A percentile compares a stretch with the other conserved stretches of the same genome.
phyloP scores from a whole-genome alignment of 2,888 invertebrate genomes.

The Yponomeuta malinellus region DNA sequence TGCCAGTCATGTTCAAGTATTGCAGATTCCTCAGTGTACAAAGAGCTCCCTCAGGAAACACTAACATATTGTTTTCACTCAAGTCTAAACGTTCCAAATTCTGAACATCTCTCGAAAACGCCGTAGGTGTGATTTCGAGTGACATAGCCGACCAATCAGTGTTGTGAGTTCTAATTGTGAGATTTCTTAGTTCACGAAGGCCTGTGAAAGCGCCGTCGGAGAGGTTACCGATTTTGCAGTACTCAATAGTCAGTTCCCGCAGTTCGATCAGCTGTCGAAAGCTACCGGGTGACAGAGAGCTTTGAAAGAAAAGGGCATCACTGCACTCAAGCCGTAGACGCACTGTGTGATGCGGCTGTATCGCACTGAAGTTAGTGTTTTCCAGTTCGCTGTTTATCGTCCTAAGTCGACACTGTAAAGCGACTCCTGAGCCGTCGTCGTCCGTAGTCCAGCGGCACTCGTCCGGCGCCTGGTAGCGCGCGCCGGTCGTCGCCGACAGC shows the following conservation, averaged over 20 bases:
- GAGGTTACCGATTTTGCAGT: slow-evolving; percentile 88
- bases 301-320: slow-evolving; percentile 87
- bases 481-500: slow-evolving; percentile 64
- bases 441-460: slow-evolving; percentile 88
- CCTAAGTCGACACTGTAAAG: slow-evolving; percentile 82
- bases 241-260: slow-evolving; percentile 85
- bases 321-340: slow-evolving; percentile 85
- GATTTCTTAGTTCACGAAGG: slow-evolving; percentile 83
- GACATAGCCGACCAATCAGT: slow-evolving; percentile 90
- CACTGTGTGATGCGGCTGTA: slow-evolving; percentile 88
- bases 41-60: slow-evolving; percentile 83
- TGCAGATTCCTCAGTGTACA: slow-evolving; percentile 85
- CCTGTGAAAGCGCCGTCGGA: slow-evolving; percentile 89
- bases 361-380: slow-evolving; percentile 88
- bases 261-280: slow-evolving; percentile 85
- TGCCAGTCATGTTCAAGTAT: slow-evolving; percentile 86
- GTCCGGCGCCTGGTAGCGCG: slow-evolving; percentile 87
- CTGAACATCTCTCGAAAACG: slow-evolving; percentile 83
- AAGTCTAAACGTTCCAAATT: slow-evolving; percentile 84
- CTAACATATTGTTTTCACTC: slow-evolving; percentile 88
- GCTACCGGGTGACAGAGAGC: slow-evolving; percentile 84
- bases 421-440: slow-evolving; percentile 79
- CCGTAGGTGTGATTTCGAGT: slow-evolving; percentile 83
- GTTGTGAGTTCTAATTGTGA: slow-evolving; percentile 89
- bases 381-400: slow-evolving; percentile 89